Evolutionary conservation across 2,888 invertebrate genomes (phyloP).

Genomic region (Elgonia sp.): DNA sequence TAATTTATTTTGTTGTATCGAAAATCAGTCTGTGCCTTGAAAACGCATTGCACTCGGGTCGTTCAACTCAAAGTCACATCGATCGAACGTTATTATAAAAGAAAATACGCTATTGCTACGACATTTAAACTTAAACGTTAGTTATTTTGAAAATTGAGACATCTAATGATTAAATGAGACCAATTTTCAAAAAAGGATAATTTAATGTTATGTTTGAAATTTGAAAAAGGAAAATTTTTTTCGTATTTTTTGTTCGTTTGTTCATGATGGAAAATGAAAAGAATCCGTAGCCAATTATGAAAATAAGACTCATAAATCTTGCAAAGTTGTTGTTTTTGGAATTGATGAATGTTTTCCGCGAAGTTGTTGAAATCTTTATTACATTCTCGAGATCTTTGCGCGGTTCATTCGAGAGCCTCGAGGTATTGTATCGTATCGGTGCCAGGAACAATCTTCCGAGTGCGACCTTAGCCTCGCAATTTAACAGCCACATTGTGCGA

Average conservation of each 20-base stretch:
- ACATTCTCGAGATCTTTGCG: constrained; percentile 30
- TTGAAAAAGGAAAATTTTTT: too few species aligned
- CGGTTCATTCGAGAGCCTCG: constrained; percentile 7
- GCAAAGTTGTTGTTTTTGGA: too few species aligned
- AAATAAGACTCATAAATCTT: too few species aligned
- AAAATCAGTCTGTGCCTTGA: constrained; percentile 27
- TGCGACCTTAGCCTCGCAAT: constrained; percentile 70
- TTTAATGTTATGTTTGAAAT: too few species aligned
- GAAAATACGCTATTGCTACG: not conserved
- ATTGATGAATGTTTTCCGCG: not conserved
- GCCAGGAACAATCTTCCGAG: constrained; percentile 59
- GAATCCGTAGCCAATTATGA: too few species aligned
- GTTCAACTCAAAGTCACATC: constrained; percentile 4
- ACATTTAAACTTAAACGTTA: not conserved
- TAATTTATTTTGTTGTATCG: constrained; percentile 43
- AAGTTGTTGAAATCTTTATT: constrained; percentile 34
- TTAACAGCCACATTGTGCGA: constrained; percentile 62
- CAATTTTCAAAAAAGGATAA: too few species aligned
- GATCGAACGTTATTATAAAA: not conserved
- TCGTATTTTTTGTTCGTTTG: too few species aligned
- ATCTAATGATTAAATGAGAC: too few species aligned
- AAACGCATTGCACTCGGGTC: constrained; percentile 32
- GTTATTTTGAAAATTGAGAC: not conserved
- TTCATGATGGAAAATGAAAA: too few species aligned
- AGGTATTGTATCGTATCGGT: constrained; percentile 67